phyloP scores from a whole-genome alignment of 2,797 vertebrate genomes.

The Syngnathus rostellatus region DNA sequence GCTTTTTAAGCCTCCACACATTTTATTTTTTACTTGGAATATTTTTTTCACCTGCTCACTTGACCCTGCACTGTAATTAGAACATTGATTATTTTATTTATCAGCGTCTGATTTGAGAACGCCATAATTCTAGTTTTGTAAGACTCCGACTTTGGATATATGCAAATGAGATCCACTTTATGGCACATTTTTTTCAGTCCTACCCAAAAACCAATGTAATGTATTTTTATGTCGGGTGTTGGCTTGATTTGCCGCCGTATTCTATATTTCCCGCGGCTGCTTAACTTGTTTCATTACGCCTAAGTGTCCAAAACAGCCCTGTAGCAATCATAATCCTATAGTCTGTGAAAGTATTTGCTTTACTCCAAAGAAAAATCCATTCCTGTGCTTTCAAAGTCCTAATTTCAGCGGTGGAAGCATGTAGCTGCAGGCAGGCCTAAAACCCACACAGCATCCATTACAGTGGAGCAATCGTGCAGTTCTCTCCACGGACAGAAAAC shows the following conservation, averaged over 20 bases:
- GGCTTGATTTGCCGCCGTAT: conserved; percentile 15
- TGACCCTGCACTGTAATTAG: too few relatives aligned
- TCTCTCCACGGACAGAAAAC: conserved; percentile 18
- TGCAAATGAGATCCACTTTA: not conserved
- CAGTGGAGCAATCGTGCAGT: conserved; percentile 44
- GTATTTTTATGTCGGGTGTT: conserved; percentile 16
- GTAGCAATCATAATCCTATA: conserved; percentile 57
- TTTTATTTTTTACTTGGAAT: too few relatives aligned
- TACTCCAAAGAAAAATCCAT: conserved; percentile 54
- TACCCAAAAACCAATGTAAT: conserved; percentile 7
- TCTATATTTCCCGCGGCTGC: conserved; percentile 30
- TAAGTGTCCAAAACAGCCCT: conserved; percentile 62
- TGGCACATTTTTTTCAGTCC: not conserved
- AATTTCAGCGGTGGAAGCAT: conserved; percentile 58
- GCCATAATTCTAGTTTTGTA: not conserved
- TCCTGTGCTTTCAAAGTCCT: conserved; percentile 52
- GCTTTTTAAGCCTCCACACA: too few relatives aligned
- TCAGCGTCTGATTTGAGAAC: not conserved
- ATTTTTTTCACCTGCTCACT: too few relatives aligned
- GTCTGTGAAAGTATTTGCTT: conserved; percentile 49
- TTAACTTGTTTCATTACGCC: conserved; percentile 56
- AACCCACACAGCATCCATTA: conserved; percentile 42
- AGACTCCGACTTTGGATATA: not conserved
- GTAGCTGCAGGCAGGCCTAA: conserved; percentile 52
- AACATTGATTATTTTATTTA: not conserved